Conservation (phyloP, 2,888 invertebrate species). For the Loripinus fragilis region DNA sequence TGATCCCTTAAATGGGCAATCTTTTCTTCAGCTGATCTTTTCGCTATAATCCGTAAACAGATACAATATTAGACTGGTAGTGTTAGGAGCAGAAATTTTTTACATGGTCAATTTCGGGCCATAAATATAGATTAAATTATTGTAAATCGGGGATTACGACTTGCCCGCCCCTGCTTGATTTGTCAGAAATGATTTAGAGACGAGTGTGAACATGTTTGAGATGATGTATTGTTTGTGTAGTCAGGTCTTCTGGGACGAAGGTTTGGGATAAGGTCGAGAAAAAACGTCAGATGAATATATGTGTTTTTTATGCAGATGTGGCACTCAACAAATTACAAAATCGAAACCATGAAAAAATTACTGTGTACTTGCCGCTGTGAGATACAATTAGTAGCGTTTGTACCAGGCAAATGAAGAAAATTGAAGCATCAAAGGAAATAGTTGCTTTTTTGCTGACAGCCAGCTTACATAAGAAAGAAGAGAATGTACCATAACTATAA, state of each 20-base stretch:
- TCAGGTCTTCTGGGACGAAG: conserved; percentile 45
- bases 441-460: no score
- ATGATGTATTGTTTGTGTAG: conserved; percentile 32
- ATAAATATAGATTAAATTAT: conserved; percentile 7
- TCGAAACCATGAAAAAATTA: conserved; percentile 1
- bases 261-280: conserved; percentile 49
- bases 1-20: conserved; percentile 8
- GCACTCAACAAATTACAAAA: conserved; percentile 5
- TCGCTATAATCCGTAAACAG: not conserved
- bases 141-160: conserved; percentile 8
- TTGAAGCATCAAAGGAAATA: no score
- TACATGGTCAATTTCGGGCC: not conserved
- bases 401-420: no score
- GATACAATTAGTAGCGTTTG: not conserved
- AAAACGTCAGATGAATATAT: conserved; percentile 45
- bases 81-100: not conserved
- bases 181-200: conserved; percentile 9
- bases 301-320: conserved; percentile 63
- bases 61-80: not conserved
- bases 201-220: not conserved
- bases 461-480: no score
- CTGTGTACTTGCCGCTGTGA: not conserved
- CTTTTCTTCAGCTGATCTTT: conserved; percentile 3
- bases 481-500: no score
- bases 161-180: not conserved